Conservation (phyloP, 2,888 invertebrate species). For the Blastobasis adustella region DNA sequence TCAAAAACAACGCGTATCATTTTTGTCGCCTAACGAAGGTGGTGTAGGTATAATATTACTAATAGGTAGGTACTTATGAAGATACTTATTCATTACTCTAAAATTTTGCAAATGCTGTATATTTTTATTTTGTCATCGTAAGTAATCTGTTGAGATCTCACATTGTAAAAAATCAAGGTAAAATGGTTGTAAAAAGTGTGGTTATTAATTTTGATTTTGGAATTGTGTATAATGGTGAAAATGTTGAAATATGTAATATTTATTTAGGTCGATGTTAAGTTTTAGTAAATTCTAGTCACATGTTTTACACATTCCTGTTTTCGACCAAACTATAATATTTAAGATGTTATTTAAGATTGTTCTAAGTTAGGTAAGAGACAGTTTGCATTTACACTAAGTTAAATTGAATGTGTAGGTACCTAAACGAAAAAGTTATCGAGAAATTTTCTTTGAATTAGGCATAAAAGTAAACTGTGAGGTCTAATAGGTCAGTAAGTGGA, state of each 20-base stretch:
- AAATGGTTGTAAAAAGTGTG: constrained; percentile 25
- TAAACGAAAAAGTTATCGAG: too few relatives aligned
- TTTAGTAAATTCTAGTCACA: constrained; percentile 74
- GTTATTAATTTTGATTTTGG: constrained; percentile 14
- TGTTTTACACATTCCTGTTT: constrained; percentile 74
- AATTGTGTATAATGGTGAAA: constrained; percentile 22
- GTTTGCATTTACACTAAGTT: too few relatives aligned
- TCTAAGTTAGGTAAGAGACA: neutral
- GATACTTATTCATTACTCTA: too few relatives aligned
- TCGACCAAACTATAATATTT: constrained; percentile 65
- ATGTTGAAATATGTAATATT: constrained; percentile 64
- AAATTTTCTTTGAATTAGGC: too few relatives aligned
- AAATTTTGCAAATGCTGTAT: too few relatives aligned
- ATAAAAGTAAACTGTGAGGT: constrained; percentile 11
- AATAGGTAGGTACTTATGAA: too few relatives aligned
- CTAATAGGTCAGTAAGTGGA: constrained; percentile 9
- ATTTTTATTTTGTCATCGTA: constrained; percentile 33
- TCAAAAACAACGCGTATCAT: neutral
- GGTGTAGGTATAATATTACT: too few relatives aligned
- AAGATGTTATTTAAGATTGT: constrained; percentile 23
- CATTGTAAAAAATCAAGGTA: constrained; percentile 44
- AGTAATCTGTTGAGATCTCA: constrained; percentile 53
- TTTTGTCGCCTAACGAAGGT: too few relatives aligned
- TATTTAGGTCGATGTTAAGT: constrained; percentile 71
- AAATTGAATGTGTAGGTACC: too few relatives aligned